Conservation (phyloP, 2,888 invertebrate genomes). For the Pheosia tremula region DNA sequence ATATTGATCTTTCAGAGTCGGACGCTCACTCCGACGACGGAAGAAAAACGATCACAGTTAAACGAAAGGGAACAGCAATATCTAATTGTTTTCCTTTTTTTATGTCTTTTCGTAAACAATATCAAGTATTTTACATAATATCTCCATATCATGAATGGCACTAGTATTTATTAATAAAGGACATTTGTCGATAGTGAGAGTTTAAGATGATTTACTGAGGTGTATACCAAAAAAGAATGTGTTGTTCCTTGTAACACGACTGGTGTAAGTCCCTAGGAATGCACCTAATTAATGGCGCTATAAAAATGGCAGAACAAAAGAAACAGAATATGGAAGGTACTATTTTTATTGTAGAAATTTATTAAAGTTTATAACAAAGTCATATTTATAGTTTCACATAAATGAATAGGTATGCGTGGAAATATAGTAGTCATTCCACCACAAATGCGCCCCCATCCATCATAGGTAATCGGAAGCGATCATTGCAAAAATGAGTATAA, state of each 20-base stretch:
- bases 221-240: no score
- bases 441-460: slow-evolving; percentile 65
- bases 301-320: slow-evolving; percentile 4
- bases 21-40: slow-evolving; percentile 49
- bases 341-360: background rate
- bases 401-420: slow-evolving; percentile 46
- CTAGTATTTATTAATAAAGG: no score
- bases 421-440: slow-evolving; percentile 53
- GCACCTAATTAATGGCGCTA: slow-evolving; percentile 26
- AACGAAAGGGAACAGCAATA: slow-evolving; percentile 48
- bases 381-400: slow-evolving; percentile 29
- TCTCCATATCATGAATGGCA: no score
- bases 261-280: slow-evolving; percentile 3
- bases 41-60: slow-evolving; percentile 59
- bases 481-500: slow-evolving; percentile 78
- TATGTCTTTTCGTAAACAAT: slow-evolving; percentile 29
- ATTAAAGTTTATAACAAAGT: slow-evolving; percentile 25
- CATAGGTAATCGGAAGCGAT: slow-evolving; percentile 79
- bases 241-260: no score
- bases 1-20: slow-evolving; percentile 73
- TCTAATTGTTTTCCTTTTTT: slow-evolving; percentile 40
- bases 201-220: no score
- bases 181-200: no score
- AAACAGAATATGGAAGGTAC: no score
- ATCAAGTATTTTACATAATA: no score